Evolutionary conservation across 2,113 vertebrate genomes (phyloP), one percentile per base, ranked within the genome.

Genomic region (Pseudopodoces humilis): DNA sequence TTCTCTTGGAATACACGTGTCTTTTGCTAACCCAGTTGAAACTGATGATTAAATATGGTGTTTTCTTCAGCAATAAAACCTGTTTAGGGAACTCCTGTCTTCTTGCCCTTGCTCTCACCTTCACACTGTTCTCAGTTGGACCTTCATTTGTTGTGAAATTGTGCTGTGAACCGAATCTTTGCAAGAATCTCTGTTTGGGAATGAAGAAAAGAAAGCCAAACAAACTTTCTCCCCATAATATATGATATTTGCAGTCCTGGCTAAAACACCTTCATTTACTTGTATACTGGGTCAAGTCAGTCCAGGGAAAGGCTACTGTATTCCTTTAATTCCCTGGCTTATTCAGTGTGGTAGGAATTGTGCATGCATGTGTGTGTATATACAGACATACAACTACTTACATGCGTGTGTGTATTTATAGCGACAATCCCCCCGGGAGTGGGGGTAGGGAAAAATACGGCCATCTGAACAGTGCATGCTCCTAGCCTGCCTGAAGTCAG

Each of bases 401-500:
- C 35, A 68, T 50, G 27, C 69, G n/a, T 3, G n/a, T 53, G 43
- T 83, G 58, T 70, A 90, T 94, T 95, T 94, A 67, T 80, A 75
- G 82, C 75, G 59, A 53, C 28, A 25, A 21, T 35, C 30, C 86
- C 50, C 39, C 49, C 59, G 70, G 47, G 92, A 72, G 39, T 2
- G 20, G 63, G 71, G 55, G 63, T 59, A 90, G 86, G 70, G 94
- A 67, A 96, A 95, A 90, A 86, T 64, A 91, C 5, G 0, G 72
- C 79, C 62, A 80, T 55, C 72, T 94, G 79, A 92, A 67, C 80
- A 62, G 64, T 70, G 70, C 86, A 79, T 93, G 83, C 93, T 94
- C 86, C 94, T 95, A 92, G 89, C 92, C 91, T 96, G 84, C 81
- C 88, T 92, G 87, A 92, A 94, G 50, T 95, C 92, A 81, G 91